Conservation (phyloP, 2,113 vertebrate species). For the Malurus melanocephalus region DNA sequence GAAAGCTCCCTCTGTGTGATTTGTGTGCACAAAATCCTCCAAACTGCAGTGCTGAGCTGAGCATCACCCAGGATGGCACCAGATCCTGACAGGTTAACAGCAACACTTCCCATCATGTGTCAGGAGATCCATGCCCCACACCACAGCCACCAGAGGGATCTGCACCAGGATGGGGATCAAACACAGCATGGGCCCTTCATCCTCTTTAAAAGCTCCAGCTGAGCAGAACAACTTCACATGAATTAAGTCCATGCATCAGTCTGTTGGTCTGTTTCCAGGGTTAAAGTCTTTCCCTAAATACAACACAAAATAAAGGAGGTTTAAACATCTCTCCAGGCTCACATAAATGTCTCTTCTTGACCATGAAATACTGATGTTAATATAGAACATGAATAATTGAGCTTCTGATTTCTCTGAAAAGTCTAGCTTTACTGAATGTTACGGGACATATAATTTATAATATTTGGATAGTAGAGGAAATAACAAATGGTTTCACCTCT, state of each 20-base stretch:
- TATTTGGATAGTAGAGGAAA: neutral
- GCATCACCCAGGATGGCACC: neutral
- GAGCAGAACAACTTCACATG: neutral
- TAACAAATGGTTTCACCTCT: conserved; percentile 5
- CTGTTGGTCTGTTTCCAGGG: neutral
- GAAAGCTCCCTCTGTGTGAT: no score
- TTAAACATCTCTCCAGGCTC: neutral
- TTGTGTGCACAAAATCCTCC: neutral
- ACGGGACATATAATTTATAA: neutral
- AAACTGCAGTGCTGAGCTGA: neutral
- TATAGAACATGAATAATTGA: conserved; percentile 10
- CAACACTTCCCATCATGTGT: neutral
- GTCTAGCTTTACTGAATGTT: neutral
- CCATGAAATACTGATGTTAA: conserved; percentile 7
- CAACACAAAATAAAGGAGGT: neutral
- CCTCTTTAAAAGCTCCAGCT: neutral
- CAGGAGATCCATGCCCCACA: neutral
- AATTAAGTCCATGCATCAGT: neutral
- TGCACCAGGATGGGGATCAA: neutral
- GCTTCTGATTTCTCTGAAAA: neutral
- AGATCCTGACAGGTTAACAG: neutral
- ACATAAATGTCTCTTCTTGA: neutral
- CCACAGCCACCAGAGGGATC: neutral
- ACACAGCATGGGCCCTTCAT: neutral
- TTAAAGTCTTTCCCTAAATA: neutral